Evolutionary conservation across 2,888 invertebrate genomes (phyloP), one percentile per base, ranked within the genome.

Genomic region (Aphodius sticticus): DNA sequence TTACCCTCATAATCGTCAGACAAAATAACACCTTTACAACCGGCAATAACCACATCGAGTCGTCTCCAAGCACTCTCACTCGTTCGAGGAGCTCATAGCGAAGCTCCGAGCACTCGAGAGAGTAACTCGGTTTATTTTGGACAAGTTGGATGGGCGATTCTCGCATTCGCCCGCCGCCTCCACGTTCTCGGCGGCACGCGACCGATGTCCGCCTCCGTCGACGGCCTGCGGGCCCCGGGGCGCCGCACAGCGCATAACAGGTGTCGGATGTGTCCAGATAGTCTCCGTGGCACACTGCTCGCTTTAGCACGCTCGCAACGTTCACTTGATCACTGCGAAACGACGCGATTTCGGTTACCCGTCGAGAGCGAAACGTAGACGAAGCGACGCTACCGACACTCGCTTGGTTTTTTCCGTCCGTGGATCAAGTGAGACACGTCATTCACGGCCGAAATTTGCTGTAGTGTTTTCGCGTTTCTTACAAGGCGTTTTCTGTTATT

Each of bases 181-280:
- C 76, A 76, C 76, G 70, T 53, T 76, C 77, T 76, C 80, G 84
- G 83, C 84, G 87, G 87, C 88, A 87, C 88, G 88, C 88, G 88
- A 87, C 87, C 87, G 87, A 86, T 88, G 88, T 87, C 87, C 87
- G 86, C 87, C 86, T 81, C 85, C 85, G 84, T 87, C 87, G 85
- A 86, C 86, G 83, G 84, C 85, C 84, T 82, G 81, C 82, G 37
- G 77, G 35, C n/a, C 37, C 38, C 70, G 80, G 77, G 79, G 81
- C 9, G 70, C 78, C 83, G 80, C 81, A 79, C 80, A 79, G 80
- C 81, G 82, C 81, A 81, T 84, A 84, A 84, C 84, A 84, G 84
- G 84, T 84, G 84, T 84, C 83, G 81, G 83, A 80, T 77, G 79
- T 81, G 81, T 78, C 75, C 74, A 69, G 78, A 15, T 38, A 36